These are phyloP conservation scores for Holotrichia oblita DNA, from an alignment of 1,140 invertebrate species.

Conservation along the genomic window DNA sequence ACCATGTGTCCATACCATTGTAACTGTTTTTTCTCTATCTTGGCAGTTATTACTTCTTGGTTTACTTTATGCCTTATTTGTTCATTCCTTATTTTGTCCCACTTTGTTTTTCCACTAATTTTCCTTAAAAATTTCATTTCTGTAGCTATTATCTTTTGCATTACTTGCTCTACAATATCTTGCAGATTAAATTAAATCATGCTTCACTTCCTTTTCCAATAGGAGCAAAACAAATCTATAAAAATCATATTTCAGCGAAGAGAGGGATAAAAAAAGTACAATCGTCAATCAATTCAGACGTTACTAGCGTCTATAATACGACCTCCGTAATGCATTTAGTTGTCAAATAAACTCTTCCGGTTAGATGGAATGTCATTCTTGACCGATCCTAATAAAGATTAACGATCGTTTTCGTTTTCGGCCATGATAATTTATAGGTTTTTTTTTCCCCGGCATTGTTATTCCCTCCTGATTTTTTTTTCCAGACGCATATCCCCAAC, in stretches of 20 bases:
- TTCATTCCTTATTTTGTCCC: no score
- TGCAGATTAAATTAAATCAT: no score
- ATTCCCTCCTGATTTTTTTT: neutral
- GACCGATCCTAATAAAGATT: conserved; percentile 7
- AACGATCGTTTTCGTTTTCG: neutral
- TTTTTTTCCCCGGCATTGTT: neutral
- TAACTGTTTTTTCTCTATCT: no score
- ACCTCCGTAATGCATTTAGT: neutral
- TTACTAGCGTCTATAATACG: neutral
- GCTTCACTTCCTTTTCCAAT: neutral
- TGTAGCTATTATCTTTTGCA: no score
- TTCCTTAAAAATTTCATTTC: no score
- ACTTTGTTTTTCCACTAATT: no score
- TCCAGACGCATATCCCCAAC: neutral
- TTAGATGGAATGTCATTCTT: neutral
- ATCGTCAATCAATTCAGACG: conserved; percentile 1
- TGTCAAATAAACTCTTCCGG: conserved; percentile 11
- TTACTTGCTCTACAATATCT: no score
- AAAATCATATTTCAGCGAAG: neutral
- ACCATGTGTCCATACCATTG: no score
- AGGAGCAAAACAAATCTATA: neutral
- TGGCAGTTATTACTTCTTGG: no score
- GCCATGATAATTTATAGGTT: neutral
- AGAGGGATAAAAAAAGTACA: neutral
- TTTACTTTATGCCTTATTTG: no score